These are phyloP conservation scores for Ciconia stormi DNA, from an alignment of 2,113 vertebrate species.

Conservation along the genomic window DNA sequence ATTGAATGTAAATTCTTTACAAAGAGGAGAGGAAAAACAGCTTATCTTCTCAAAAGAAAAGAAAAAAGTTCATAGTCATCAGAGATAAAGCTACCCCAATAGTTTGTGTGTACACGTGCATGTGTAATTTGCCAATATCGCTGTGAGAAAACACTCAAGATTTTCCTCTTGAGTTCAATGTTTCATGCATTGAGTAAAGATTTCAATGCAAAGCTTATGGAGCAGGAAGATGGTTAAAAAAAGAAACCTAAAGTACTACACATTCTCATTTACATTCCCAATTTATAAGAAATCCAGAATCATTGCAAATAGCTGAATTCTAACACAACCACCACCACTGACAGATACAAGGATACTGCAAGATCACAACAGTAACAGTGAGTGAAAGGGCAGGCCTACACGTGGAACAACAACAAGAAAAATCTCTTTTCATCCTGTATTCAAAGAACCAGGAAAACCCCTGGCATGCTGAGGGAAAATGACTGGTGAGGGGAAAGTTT, in stretches of 20 bases:
- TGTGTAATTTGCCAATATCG: background rate
- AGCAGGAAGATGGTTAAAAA: background rate
- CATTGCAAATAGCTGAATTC: background rate
- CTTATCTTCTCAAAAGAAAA: background rate
- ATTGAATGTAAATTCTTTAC: background rate
- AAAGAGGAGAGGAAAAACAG: background rate
- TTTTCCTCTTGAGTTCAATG: background rate
- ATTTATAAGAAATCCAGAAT: background rate
- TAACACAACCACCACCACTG: background rate
- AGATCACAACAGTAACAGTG: background rate
- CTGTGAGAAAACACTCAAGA: background rate
- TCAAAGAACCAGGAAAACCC: background rate
- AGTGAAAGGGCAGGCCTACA: background rate
- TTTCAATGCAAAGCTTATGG: background rate
- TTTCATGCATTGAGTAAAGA: background rate
- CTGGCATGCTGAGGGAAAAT: background rate
- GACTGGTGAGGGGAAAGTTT: background rate
- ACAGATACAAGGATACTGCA: background rate
- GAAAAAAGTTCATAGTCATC: background rate
- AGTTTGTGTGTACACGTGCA: background rate
- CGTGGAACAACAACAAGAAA: rapidly evolving
- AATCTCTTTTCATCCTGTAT: background rate
- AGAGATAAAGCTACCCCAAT: background rate
- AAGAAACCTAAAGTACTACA: background rate
- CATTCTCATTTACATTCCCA: background rate